Evolutionary conservation across 1,140 invertebrate genomes (phyloP).

Genomic region (Drosophila ironensis): DNA sequence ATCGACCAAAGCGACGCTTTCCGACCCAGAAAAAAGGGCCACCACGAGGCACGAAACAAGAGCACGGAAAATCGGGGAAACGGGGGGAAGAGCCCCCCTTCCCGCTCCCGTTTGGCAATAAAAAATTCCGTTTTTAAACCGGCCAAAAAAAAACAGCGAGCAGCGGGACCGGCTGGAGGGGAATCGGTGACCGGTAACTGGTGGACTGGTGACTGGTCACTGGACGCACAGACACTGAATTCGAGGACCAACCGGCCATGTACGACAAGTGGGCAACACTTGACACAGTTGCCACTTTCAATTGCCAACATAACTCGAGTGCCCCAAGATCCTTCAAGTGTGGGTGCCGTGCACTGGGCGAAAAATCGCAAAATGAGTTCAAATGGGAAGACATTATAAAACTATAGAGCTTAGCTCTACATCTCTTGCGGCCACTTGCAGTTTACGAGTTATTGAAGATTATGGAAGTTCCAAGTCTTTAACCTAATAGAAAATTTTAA

Average conservation of each 20-base stretch:
- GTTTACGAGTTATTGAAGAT: no score
- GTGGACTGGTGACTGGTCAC: neutral
- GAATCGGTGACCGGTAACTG: conserved; percentile 2
- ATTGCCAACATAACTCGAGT: conserved; percentile 81
- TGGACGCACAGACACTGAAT: conserved; percentile 29
- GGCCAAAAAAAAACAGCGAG: conserved; percentile 9
- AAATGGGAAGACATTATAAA: neutral
- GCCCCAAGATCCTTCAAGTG: conserved; percentile 43
- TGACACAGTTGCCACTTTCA: conserved; percentile 82
- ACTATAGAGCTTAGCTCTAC: no score
- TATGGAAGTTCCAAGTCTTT: no score
- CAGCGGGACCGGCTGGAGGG: neutral
- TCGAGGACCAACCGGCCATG: conserved; percentile 49
- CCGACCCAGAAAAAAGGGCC: conserved; percentile 21
- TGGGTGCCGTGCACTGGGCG: neutral
- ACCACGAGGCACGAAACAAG: no score
- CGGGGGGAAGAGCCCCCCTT: neutral
- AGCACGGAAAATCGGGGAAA: neutral
- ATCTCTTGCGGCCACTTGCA: no score
- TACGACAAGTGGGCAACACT: conserved; percentile 81
- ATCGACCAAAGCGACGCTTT: conserved; percentile 49
- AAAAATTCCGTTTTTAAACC: conserved; percentile 79
- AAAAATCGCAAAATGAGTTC: neutral
- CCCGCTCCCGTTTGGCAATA: conserved; percentile 41
- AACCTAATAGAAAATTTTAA: no score